Evolutionary conservation across 2,888 invertebrate species (phyloP).

Genomic region (Girardia tigrina): DNA sequence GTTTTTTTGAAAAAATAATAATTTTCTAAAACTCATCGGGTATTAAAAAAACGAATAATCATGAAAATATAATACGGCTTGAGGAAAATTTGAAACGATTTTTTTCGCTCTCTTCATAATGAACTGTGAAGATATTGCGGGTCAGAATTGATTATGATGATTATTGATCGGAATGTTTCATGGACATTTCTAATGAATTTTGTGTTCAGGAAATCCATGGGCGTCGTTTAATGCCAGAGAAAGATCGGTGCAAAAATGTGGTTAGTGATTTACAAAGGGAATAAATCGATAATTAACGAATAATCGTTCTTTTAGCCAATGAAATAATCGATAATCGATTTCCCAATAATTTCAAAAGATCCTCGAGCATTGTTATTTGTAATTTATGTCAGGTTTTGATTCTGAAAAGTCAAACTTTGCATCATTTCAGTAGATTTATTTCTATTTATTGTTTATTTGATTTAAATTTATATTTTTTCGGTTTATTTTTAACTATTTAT

Average conservation of each 20-base stretch:
- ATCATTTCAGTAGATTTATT: neutral
- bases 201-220: neutral
- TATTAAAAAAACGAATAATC: neutral
- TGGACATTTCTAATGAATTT: neutral
- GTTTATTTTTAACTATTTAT: no score
- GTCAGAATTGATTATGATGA: neutral
- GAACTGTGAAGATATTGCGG: neutral
- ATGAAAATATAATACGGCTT: neutral
- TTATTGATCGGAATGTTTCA: neutral
- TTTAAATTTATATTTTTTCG: no score
- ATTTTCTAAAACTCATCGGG: neutral
- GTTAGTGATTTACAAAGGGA: neutral
- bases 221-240: neutral
- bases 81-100: neutral
- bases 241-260: neutral
- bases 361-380: constrained; percentile 10
- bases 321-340: constrained; percentile 1
- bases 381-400: neutral
- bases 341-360: constrained; percentile 9
- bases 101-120: no score
- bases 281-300: neutral
- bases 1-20: neutral
- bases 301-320: neutral
- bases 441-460: neutral
- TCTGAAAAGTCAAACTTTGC: constrained; percentile 3